Evolutionary conservation across 2,888 invertebrate genomes (phyloP), one percentile per base, ranked within the genome.

Genomic region (Unio delphinus): DNA sequence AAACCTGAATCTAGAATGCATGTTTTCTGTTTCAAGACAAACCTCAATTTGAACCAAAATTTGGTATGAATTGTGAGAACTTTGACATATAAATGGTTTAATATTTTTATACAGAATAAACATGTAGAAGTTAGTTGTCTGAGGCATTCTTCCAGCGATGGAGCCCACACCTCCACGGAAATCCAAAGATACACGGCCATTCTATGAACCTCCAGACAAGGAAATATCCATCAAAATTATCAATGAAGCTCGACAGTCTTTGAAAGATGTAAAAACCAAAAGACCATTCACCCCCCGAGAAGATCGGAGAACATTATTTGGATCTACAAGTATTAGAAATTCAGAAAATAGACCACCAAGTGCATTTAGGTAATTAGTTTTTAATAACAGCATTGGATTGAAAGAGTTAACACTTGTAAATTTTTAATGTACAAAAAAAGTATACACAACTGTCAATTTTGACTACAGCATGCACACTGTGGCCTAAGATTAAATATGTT

Each of bases 231-330:
- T 87, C 23, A 83, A 88, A 74, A 89, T 89, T 67, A 85, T 90
- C 56, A 86, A 82, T 78, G 88, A 88, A 74, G 90, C 89, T n/a
- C 83, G 85, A 55, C 82, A 82, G 58, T 87, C 88, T 81, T 64
- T 91, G 89, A 74, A 93, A 55, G 92, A 94, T 61, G 91, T 96
- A 73, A 93, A 94, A 85, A 96, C 96, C 64, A 93, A 94, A 69
- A 92, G 96, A n/a, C 96, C 96, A 11, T 95, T 94, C 88, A 96
- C 96, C 18, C 96, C 96, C 15, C 92, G 94, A 59, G 95, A 95
- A 76, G 93, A 94, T 59, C 94, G 95, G 78, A 92, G 96, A 55
- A 93, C 94, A 23, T 91, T 96, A 15, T 96, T 95, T 90, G 94
- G 94, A 34, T 78, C 83, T 5, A 76, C 84, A 18, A 87, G 87